phyloP scores from a whole-genome alignment of 2,888 invertebrate genomes.

The Phrixothrix hirtus region DNA sequence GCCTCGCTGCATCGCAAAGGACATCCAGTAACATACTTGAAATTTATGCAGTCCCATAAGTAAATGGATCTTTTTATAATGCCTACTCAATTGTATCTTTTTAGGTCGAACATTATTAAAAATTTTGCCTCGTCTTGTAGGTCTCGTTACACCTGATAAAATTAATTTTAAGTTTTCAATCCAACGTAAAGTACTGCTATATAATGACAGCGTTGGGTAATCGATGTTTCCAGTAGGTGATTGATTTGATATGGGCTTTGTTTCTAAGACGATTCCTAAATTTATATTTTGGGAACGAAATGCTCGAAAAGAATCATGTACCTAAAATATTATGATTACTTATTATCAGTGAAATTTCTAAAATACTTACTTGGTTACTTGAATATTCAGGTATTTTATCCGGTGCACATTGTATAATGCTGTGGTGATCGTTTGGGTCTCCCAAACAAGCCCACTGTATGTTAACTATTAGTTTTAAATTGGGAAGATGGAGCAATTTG shows the following conservation, averaged over 20 bases:
- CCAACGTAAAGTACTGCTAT: conserved; percentile 94
- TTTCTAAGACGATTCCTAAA: conserved; percentile 77
- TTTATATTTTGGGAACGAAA: conserved; percentile 88
- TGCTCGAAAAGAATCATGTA: conserved; percentile 93
- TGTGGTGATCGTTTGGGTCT: conserved; percentile 94
- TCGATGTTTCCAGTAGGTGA: conserved; percentile 56
- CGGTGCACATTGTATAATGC: conserved; percentile 93
- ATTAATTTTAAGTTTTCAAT: conserved; percentile 94
- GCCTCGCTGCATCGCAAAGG: conserved; percentile 92
- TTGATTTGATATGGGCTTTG: conserved; percentile 62
- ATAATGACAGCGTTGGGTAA: conserved; percentile 77
- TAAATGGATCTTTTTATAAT: conserved; percentile 85
- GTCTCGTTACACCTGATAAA: conserved; percentile 89
- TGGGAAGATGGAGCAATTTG: conserved; percentile 87
- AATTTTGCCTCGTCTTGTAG: conserved; percentile 87
- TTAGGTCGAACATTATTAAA: conserved; percentile 83
- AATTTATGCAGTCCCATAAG: conserved; percentile 85
- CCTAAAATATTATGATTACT: conserved; percentile 55
- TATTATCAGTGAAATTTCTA: no score
- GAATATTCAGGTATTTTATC: conserved; percentile 96
- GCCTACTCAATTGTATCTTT: conserved; percentile 90
- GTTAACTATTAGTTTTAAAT: conserved; percentile 79
- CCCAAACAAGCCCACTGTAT: conserved; percentile 91
- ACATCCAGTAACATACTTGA: conserved; percentile 96
- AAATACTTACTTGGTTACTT: conserved; percentile 81